Evolutionary conservation across 1,140 invertebrate species (phyloP), one percentile per base, ranked within the genome.

Genomic region (Mycetomoellerius zeteki): DNA sequence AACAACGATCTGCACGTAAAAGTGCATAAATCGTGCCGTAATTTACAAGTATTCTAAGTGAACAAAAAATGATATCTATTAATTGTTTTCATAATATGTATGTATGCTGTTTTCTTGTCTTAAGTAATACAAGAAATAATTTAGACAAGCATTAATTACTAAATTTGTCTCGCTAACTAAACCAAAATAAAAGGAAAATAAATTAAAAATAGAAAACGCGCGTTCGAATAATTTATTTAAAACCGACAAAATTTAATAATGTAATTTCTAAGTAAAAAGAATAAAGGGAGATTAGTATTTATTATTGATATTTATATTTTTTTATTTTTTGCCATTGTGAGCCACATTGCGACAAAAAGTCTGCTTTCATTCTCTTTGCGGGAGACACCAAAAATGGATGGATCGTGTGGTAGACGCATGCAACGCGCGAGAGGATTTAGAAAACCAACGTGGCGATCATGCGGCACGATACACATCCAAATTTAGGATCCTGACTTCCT

Each of bases 401-500:
- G 16, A 19, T 10, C 24, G n/a, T 33, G 33, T 24, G 30, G 52
- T 43, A 24, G 47, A 43, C 21, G 10, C 16, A 43, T 24, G 19
- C 52, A 24, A 24, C n/a, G 24, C 75, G 7, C 10, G 50, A 47
- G 67, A 78, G 33, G 64, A 85, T 90, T 87, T 90, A 81, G 80
- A 89, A 87, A 47, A 90, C 71, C 75, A 85, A 85, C 73, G 75
- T 80, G 58, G 62, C 81, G 67, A 87, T 90, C 54, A 50, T 81
- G 43, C 54, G 47, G 82, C 75, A 58, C 54, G 78, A 89, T 90
- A 87, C 54, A 85, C 54, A 67, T 87, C 88, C 86, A 90, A 90
- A 89, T 90, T 90, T 90, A 90, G 89, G 43, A 76, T 54, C 58
- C n/a, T 60, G 52, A 64, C 60, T 58, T 86, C 58, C 69, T 89